These are phyloP conservation scores for Cataglyphis rosenhaueri DNA, from an alignment of 2,888 invertebrate genomes.

Conservation along the genomic window DNA sequence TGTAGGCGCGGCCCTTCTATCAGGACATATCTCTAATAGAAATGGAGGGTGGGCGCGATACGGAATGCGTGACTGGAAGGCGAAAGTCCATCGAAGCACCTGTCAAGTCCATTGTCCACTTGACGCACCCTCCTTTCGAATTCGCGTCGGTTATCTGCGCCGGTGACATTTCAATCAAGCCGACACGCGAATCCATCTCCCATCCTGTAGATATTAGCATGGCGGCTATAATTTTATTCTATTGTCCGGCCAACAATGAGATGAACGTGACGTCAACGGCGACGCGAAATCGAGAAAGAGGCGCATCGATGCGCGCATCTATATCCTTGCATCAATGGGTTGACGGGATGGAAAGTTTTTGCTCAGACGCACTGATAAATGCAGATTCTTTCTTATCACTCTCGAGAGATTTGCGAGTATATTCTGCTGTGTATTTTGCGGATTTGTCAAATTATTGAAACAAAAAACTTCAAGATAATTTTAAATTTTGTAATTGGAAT, in stretches of 20 bases:
- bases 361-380: constrained; percentile 7
- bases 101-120: constrained; percentile 60
- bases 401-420: not conserved
- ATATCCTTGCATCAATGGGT: constrained; percentile 1
- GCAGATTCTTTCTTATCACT: not conserved
- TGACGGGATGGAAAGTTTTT: constrained; percentile 4
- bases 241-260: constrained; percentile 52
- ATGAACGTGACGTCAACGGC: constrained; percentile 42
- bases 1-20: not conserved
- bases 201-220: constrained; percentile 55
- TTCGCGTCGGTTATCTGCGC: constrained; percentile 47
- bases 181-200: constrained; percentile 50
- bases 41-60: constrained; percentile 15
- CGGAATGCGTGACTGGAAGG: constrained; percentile 58
- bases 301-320: not conserved
- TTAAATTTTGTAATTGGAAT: not conserved
- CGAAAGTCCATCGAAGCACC: constrained; percentile 60
- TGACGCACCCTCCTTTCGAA: constrained; percentile 57
- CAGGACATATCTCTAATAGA: constrained; percentile 18
- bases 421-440: not conserved
- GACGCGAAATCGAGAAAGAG: constrained; percentile 51
- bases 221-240: constrained; percentile 60
- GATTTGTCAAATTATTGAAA: not conserved
- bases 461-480: not conserved
- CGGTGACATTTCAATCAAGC: constrained; percentile 62